Conservation (phyloP, 2,888 invertebrate genomes). For the Parochlus steinenii region DNA sequence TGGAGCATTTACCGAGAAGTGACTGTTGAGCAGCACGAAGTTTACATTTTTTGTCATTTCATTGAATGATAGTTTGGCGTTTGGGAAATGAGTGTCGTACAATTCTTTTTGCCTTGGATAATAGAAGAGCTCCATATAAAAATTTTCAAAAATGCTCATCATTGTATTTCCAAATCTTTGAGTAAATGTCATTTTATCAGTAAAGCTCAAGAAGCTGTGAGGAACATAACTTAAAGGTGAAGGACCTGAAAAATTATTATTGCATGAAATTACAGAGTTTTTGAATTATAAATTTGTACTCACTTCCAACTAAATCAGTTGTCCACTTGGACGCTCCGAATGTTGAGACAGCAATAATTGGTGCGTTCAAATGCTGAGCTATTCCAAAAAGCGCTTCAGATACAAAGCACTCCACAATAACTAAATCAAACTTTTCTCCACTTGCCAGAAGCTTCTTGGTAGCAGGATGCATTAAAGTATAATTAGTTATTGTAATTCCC, state of each 20-base stretch:
- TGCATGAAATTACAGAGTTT: too few species aligned
- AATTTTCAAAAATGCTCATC: neutral
- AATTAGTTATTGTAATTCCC: slow-evolving; percentile 11
- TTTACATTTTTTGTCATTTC: slow-evolving; percentile 10
- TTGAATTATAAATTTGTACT: too few species aligned
- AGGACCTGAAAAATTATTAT: too few species aligned
- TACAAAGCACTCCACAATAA: slow-evolving; percentile 16
- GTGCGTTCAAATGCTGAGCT: slow-evolving; percentile 17
- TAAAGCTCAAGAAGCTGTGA: neutral
- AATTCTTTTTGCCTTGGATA: slow-evolving; percentile 13
- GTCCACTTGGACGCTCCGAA: slow-evolving; percentile 11
- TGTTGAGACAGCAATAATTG: slow-evolving; percentile 15
- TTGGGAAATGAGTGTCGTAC: slow-evolving; percentile 7
- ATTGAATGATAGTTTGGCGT: slow-evolving; percentile 4
- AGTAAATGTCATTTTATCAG: slow-evolving; percentile 7
- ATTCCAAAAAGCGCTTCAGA: slow-evolving; percentile 18
- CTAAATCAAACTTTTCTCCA: slow-evolving; percentile 15
- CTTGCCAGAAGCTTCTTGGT: neutral
- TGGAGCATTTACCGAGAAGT: slow-evolving; percentile 11
- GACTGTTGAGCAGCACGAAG: slow-evolving; percentile 12
- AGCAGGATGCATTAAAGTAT: slow-evolving; percentile 10
- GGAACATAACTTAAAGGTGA: slow-evolving; percentile 8
- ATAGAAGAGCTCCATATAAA: slow-evolving; percentile 4
- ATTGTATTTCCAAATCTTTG: slow-evolving; percentile 7
- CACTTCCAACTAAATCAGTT: slow-evolving; percentile 11